Base-by-base conservation (phyloP, 2,888 invertebrate species). In the Sisyra nigra region DNA sequence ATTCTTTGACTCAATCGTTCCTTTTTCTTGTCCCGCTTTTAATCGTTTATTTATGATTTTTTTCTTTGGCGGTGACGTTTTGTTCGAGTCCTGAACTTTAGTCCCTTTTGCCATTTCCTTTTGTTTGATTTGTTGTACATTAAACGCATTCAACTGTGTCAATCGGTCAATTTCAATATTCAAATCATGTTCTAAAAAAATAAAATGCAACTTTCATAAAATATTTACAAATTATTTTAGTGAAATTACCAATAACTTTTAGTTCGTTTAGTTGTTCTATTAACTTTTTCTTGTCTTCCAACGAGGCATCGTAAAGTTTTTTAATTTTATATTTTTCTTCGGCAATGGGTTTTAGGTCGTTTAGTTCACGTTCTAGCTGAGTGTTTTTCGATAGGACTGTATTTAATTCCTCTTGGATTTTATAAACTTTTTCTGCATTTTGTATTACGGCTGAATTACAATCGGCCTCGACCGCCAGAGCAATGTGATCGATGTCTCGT, bases 381-480 rank as follows among this genome's bases (percentile, higher is more conserved):
- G 66, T 64, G 17, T 71, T 62, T 52, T 67, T 62, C 9, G 61
- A 55, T 45, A 65, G 54, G 6, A 64, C 59, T 40, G 61, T 58
- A 44, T 69, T 65, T 33, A 71, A 55, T 54, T 65, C 62, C 46
- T 67, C 66, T 62, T 71, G 55, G 35, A 61, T 51, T 40, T 58
- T 62, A 44, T 56, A 59, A 14, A 70, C 60, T 57, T 66, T 66
- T 44, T 57, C 60, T 46, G 69, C 68, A 56, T 78, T 74, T 46
- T 67, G 65, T 52, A 74, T 71, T 14, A 82, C 67, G 49, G 74
- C 71, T 42, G 69, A 69, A 57, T 83, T 84, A 48, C 83, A 83
- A 54, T 83, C 80, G 31, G 76, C 72, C 63, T 86, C 85, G 9
- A 85, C 78, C 48, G 73, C 74, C 46, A 85, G 59, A 2, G 85